phyloP scores from a whole-genome alignment of 1,140 invertebrate species.

The Zaprionus inermis region DNA sequence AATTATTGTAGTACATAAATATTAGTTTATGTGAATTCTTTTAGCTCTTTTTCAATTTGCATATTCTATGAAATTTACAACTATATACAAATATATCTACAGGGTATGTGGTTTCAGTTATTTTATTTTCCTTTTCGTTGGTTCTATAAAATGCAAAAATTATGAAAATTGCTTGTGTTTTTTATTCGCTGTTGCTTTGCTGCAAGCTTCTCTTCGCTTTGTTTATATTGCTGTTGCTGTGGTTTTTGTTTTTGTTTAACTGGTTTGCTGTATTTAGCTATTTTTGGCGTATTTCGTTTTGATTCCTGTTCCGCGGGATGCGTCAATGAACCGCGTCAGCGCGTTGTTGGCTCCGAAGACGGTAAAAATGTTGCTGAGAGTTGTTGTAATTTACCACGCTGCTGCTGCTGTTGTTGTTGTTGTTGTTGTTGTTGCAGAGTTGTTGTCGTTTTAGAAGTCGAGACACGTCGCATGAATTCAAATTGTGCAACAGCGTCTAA shows the following conservation, averaged over 20 bases:
- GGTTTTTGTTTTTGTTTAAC: constrained; percentile 55
- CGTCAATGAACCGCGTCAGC: constrained; percentile 67
- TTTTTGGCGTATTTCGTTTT: constrained; percentile 80
- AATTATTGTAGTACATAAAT: too few relatives aligned
- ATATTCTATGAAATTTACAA: too few relatives aligned
- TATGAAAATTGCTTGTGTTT: constrained; percentile 67
- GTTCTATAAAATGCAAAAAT: constrained; percentile 78
- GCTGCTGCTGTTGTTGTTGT: constrained; percentile 7
- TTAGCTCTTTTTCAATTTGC: too few relatives aligned
- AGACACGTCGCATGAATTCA: constrained; percentile 77
- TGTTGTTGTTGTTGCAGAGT: constrained; percentile 31
- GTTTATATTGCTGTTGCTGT: background rate
- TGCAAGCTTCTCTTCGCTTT: constrained; percentile 21
- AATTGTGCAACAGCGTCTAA: constrained; percentile 63
- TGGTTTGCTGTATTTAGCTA: constrained; percentile 77
- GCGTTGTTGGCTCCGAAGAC: background rate
- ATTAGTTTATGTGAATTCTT: too few relatives aligned
- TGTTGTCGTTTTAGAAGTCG: constrained; percentile 34
- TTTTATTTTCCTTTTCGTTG: constrained; percentile 25
- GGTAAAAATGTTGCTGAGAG: constrained; percentile 30
- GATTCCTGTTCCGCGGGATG: constrained; percentile 73
- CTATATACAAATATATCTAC: too few relatives aligned
- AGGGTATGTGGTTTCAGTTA: constrained; percentile 8
- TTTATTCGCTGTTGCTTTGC: constrained; percentile 28
- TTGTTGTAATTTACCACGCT: constrained; percentile 1